A percentile compares a stretch with the other conserved stretches of the same genome.
These are phyloP conservation scores for Acanthacorydalis orientalis DNA, from an alignment of 2,888 invertebrate species.

Conservation along the genomic window DNA sequence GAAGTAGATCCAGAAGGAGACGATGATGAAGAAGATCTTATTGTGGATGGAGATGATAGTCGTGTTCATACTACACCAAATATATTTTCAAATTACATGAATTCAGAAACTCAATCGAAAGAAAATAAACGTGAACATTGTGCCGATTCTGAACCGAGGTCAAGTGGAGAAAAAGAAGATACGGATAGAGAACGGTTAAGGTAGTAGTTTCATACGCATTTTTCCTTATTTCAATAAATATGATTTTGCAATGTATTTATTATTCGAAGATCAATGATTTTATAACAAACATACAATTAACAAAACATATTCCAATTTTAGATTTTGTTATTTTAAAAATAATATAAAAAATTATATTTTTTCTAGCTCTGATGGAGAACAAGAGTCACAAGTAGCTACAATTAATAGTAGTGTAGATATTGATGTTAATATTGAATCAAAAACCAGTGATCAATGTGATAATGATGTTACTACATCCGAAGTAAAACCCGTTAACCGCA, in stretches of 20 bases:
- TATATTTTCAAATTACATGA: too few relatives aligned
- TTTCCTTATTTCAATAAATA: too few relatives aligned
- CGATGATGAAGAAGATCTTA: conserved; percentile 23
- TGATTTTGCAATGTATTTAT: too few relatives aligned
- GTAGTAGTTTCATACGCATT: too few relatives aligned
- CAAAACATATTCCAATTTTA: too few relatives aligned
- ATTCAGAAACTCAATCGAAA: too few relatives aligned
- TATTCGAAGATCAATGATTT: too few relatives aligned
- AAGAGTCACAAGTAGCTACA: conserved; percentile 20
- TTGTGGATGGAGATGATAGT: conserved; percentile 26
- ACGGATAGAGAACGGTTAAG: conserved; percentile 7
- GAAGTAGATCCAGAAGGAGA: conserved; percentile 3
- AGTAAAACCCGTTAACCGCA: conserved; percentile 27
- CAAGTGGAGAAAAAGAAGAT: conserved; percentile 14
- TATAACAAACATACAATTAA: too few relatives aligned
- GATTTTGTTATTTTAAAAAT: too few relatives aligned
- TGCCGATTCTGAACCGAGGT: conserved; percentile 23
- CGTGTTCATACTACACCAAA: conserved; percentile 17
- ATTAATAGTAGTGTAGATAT: conserved; percentile 28
- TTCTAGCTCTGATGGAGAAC: conserved; percentile 15
- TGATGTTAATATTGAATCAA: conserved; percentile 22
- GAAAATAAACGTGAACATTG: conserved; percentile 15
- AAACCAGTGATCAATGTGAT: conserved; percentile 23
- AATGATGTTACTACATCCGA: conserved; percentile 30
- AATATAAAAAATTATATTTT: too few relatives aligned